Base-by-base conservation (phyloP, 2,797 vertebrate species). In the Poecilia picta region DNA sequence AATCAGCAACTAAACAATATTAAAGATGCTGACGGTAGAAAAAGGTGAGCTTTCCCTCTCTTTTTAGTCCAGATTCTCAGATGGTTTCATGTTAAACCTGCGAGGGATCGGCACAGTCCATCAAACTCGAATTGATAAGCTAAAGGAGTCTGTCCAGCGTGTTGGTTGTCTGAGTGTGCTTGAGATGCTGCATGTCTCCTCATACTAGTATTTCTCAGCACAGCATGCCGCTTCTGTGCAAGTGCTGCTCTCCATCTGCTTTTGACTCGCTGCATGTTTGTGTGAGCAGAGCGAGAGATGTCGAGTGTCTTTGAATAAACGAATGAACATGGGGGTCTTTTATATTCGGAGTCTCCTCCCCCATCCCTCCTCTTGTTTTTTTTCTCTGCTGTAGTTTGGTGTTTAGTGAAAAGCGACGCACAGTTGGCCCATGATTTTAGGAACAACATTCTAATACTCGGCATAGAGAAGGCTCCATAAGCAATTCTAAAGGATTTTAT, bases 291-390 rank as follows among this genome's bases (percentile, higher is more conserved):
- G 90, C 89, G 86, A 83, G 87, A 92, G 88, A 90, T 87, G 91
- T 94, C 78, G 92, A 96, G 95, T 94, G 94, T 94, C 89, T 94
- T 90, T 94, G 93, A 95, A 95, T 95, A 94, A 94, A 94, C 91
- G 89, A 90, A 93, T 93, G 89, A 81, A 77, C 73, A 86, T 81
- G 78, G 78, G 85, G 86, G 72, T 86, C 91, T 92, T 93, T 94
- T 93, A 91, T 93, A 91, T 91, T 93, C 83, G 0, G 83, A 93
- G 92, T 90, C 73, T 75, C 84, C 83, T 85, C 82, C 84, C 83
- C 86, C 39, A 20, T 33, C 83, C 82, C 80, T 76, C 80, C 49
- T 73, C 55, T 88, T 78, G 77, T 75, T 46, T 62, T 80, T 83
- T 83, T 83, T 84, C 81, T 20, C 12, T 28, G 76, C 87, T 85